Evolutionary conservation across 2,113 vertebrate genomes (phyloP), one percentile per base, ranked within the genome.

Genomic region (Gobiocypris rarus): DNA sequence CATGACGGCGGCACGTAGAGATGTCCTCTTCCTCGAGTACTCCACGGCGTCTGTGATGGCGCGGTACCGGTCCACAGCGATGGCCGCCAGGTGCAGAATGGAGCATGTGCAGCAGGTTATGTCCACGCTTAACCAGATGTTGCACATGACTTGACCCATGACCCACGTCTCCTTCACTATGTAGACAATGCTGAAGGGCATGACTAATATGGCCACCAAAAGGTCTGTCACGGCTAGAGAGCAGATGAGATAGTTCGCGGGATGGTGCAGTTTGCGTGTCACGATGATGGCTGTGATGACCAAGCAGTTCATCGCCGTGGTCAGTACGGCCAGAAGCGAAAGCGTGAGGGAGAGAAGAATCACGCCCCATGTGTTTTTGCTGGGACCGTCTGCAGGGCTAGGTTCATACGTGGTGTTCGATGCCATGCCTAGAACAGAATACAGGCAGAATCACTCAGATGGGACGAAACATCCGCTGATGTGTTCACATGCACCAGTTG

Each of bases 141-240:
- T 96, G 83, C 98, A 99, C 86, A 96, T 93, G 73, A 95, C 95
- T 89, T 96, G 94, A 1, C 98, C 97, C 97, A 99, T 98, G 63
- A 96, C 91, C 98, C 98, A 99, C 11, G 92, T 95, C 88, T 99
- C 95, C 87, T 95, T 97, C 80, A 96, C 94, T 48, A 99, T 98
- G 88, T 99, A 99, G 81, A 97, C 92, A 17, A 99, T 98, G 85
- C 97, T 98, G 93, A 99, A 98, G 80, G 98, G 98, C 98, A 99
- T 99, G 89, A 99, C 98, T 82, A 99, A 90, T 67, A 99, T 93
- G 17, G 97, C 97, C 83, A 99, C 97, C 75, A 99, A 95, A 84
- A 99, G 97, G 92, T 99, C 98, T 0, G 98, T 99, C 86, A 96
- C 96, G 5, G 98, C 98, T 75, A 99, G 91, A 5, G 97, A 99